Percentiles rank a stretch among this genome's conserved stretches.
These are phyloP conservation scores for Onychostoma macrolepis DNA, from an alignment of 2,113 vertebrate genomes.

Conservation along the genomic window DNA sequence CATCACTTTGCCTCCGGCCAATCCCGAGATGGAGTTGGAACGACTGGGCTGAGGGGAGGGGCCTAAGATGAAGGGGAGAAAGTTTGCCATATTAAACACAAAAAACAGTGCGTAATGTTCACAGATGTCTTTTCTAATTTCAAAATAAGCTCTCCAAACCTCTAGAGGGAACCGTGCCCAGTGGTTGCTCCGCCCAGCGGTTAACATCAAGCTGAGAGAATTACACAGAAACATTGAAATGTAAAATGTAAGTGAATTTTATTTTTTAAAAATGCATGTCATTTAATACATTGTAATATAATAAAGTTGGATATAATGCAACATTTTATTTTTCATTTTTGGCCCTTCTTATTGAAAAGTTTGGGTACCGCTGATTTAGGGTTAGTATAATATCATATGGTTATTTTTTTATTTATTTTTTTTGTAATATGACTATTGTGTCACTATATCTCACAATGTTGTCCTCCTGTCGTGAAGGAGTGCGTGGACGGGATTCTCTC, in stretches of 20 bases:
- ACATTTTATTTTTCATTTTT: not conserved
- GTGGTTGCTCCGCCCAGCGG: slow-evolving; percentile 54
- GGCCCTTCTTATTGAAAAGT: not conserved
- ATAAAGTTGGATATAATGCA: not conserved
- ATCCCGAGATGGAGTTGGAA: slow-evolving; percentile 51
- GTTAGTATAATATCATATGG: not conserved
- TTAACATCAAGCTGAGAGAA: slow-evolving; percentile 38
- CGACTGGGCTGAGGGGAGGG: slow-evolving; percentile 71
- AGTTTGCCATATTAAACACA: not conserved
- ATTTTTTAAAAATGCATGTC: too few species aligned
- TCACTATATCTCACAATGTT: slow-evolving; percentile 58
- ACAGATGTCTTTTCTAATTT: not conserved
- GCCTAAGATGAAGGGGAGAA: slow-evolving; percentile 54
- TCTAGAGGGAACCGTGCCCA: slow-evolving; percentile 73
- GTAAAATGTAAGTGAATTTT: too few species aligned
- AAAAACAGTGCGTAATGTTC: not conserved
- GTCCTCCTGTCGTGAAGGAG: not conserved
- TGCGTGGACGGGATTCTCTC: slow-evolving; percentile 48
- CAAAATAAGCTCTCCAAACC: slow-evolving; percentile 62
- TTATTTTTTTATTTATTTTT: not conserved
- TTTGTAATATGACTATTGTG: not conserved
- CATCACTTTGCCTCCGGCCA: slow-evolving; percentile 46
- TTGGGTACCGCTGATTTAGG: not conserved
- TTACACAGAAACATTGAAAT: not conserved
- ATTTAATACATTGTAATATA: too few species aligned